Evolutionary conservation across 2,888 invertebrate genomes (phyloP).

Genomic region (Leptinotarsa tumamoca): DNA sequence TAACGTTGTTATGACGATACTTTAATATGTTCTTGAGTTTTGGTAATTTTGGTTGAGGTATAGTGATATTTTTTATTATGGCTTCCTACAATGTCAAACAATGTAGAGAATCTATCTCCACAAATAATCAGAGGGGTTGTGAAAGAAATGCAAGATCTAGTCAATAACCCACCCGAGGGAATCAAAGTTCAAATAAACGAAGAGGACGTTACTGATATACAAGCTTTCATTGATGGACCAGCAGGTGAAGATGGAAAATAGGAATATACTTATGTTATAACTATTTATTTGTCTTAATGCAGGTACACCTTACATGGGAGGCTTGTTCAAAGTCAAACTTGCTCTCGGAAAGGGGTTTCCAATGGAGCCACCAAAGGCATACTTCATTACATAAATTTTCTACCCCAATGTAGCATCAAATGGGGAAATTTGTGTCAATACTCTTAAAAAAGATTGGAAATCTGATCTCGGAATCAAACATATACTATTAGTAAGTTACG

Average conservation of each 20-base stretch:
- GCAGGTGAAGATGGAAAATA: slow-evolving; percentile 54
- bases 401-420: slow-evolving; percentile 95
- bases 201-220: slow-evolving; percentile 93
- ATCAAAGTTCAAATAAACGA: slow-evolving; percentile 91
- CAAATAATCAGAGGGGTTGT: slow-evolving; percentile 90
- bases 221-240: slow-evolving; percentile 92
- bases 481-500: slow-evolving; percentile 80
- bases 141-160: slow-evolving; percentile 88
- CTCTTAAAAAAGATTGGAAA: slow-evolving; percentile 96
- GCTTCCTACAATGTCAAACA: slow-evolving; percentile 76
- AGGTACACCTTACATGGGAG: slow-evolving; percentile 92
- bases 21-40: slow-evolving; percentile 45
- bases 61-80: slow-evolving; percentile 52
- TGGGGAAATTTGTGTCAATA: slow-evolving; percentile 97
- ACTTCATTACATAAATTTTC: slow-evolving; percentile 95
- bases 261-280: slow-evolving; percentile 16
- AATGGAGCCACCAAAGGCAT: slow-evolving; percentile 90
- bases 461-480: slow-evolving; percentile 95
- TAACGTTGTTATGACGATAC: slow-evolving; percentile 54
- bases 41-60: slow-evolving; percentile 42
- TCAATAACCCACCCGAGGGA: slow-evolving; percentile 88
- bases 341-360: slow-evolving; percentile 94
- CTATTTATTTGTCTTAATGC: slow-evolving; percentile 25
- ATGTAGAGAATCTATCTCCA: slow-evolving; percentile 95
- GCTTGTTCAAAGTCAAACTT: slow-evolving; percentile 89